Evolutionary conservation across 1,140 invertebrate species (phyloP).

Genomic region (Philaenus spumarius): DNA sequence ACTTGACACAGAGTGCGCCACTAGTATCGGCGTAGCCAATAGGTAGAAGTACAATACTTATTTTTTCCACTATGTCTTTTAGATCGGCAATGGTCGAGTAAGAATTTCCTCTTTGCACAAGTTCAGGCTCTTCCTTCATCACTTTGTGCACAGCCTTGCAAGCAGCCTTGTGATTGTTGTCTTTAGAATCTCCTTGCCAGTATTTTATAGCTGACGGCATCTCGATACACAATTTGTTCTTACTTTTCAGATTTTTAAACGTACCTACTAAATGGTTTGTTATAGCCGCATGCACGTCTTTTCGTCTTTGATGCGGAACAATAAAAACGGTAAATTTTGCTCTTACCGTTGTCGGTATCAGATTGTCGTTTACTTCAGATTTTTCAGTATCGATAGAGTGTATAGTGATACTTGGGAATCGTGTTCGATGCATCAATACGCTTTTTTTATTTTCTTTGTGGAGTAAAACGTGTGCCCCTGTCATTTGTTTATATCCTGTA

Average conservation of each 20-base stretch:
- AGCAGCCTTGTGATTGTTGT: neutral
- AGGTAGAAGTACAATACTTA: neutral
- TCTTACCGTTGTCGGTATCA: too few relatives aligned
- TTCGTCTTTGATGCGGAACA: slow-evolving; percentile 45
- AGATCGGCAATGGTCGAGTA: neutral
- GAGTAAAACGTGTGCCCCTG: neutral
- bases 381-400: slow-evolving; percentile 44
- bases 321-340: slow-evolving; percentile 54
- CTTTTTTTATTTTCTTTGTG: slow-evolving; percentile 37
- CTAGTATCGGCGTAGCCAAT: neutral
- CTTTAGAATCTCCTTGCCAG: neutral
- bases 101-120: neutral
- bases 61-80: neutral
- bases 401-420: slow-evolving; percentile 49
- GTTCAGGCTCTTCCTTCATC: neutral
- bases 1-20: neutral
- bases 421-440: slow-evolving; percentile 48
- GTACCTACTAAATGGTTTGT: neutral
- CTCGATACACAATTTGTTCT: neutral
- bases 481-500: slow-evolving; percentile 41
- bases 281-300: neutral
- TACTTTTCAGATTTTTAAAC: neutral
- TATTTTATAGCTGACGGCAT: neutral
- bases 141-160: neutral
- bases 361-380: too few relatives aligned